These are phyloP conservation scores for Deroplatys truncata DNA, from an alignment of 2,888 invertebrate species.

Conservation along the genomic window DNA sequence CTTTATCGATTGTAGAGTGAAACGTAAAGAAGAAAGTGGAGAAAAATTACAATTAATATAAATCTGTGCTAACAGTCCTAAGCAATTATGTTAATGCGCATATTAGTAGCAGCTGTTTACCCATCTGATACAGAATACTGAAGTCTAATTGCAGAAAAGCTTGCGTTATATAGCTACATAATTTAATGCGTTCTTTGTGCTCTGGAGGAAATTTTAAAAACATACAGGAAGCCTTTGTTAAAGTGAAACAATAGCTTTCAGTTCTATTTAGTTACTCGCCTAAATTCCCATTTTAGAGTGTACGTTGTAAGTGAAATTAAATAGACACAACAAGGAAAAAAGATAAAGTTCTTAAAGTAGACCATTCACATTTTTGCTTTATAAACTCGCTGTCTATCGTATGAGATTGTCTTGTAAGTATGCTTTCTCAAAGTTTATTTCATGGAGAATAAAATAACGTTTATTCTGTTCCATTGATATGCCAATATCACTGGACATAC, in stretches of 20 bases:
- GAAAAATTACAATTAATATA: not conserved
- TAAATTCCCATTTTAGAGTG: not conserved
- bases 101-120: not conserved
- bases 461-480: too few relatives aligned
- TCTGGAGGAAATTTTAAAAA: not conserved
- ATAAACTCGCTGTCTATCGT: too few relatives aligned
- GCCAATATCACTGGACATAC: too few relatives aligned
- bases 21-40: not conserved
- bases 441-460: too few relatives aligned
- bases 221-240: not conserved
- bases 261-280: not conserved
- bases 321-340: too few relatives aligned
- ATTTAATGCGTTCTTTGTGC: not conserved
- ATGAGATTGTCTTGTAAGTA: too few relatives aligned
- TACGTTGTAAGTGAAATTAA: too few relatives aligned
- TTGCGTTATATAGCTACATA: not conserved
- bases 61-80: not conserved
- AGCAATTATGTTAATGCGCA: not conserved
- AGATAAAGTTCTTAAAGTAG: too few relatives aligned
- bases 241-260: not conserved
- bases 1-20: not conserved
- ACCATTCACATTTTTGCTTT: too few relatives aligned
- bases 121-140: not conserved
- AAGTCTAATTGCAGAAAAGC: not conserved
- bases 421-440: too few relatives aligned